Conservation (phyloP, 2,888 invertebrate genomes). For the Labia minor region DNA sequence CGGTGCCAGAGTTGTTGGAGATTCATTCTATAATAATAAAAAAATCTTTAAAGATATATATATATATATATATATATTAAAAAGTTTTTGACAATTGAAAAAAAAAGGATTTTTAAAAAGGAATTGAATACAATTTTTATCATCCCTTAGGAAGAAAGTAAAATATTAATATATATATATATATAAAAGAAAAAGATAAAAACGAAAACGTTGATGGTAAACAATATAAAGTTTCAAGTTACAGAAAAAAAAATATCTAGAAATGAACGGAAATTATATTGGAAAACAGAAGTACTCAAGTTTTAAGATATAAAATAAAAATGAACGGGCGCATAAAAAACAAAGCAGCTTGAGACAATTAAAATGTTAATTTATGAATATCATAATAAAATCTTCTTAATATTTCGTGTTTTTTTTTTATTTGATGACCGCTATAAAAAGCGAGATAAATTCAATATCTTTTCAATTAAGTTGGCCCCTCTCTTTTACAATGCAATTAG, state of each 20-base stretch:
- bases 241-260: slow-evolving; percentile 17
- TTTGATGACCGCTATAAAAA: neutral
- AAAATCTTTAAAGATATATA: too few species aligned
- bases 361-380: slow-evolving; percentile 13
- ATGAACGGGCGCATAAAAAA: slow-evolving; percentile 18
- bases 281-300: slow-evolving; percentile 13
- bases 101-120: too few species aligned
- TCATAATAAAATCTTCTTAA: too few species aligned
- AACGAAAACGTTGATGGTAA: slow-evolving; percentile 15
- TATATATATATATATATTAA: too few species aligned
- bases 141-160: too few species aligned
- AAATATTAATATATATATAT: too few species aligned
- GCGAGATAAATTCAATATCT: slow-evolving; percentile 7
- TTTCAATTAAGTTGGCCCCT: neutral
- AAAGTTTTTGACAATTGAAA: too few species aligned
- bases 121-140: too few species aligned
- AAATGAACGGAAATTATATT: neutral
- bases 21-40: too few species aligned
- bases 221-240: slow-evolving; percentile 17
- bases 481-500: slow-evolving; percentile 13
- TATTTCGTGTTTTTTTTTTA: too few species aligned
- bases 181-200: too few species aligned
- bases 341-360: slow-evolving; percentile 17
- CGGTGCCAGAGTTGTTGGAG: too few species aligned
- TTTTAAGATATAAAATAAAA: slow-evolving; percentile 16